phyloP scores from a whole-genome alignment of 2,888 invertebrate species.

The Pimpla rufipes region DNA sequence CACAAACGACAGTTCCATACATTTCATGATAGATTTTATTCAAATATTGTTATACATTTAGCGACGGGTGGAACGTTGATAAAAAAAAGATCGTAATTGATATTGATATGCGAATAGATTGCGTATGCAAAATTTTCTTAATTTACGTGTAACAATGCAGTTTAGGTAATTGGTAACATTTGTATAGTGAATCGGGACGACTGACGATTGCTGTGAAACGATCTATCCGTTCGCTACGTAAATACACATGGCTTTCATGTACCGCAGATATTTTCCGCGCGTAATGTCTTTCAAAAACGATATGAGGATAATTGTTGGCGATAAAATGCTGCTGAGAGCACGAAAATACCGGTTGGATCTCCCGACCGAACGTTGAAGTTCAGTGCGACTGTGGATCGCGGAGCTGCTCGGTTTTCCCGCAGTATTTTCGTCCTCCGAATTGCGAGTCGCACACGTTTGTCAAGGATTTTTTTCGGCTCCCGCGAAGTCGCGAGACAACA shows the following conservation, averaged over 20 bases:
- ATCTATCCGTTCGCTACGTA: neutral
- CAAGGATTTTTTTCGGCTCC: neutral
- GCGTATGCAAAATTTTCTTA: neutral
- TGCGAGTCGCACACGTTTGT: neutral
- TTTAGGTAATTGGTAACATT: neutral
- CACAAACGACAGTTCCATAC: neutral
- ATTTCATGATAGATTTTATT: neutral
- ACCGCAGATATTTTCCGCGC: neutral
- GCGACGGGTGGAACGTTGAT: slow-evolving; percentile 1
- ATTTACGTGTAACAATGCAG: slow-evolving; percentile 6
- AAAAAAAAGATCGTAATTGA: neutral
- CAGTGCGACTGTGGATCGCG: neutral
- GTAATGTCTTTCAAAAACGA: neutral
- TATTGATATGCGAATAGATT: neutral
- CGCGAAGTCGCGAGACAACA: neutral
- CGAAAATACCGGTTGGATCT: neutral
- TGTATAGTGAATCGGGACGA: neutral
- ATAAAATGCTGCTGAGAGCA: neutral
- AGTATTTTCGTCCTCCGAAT: neutral
- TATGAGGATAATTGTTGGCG: neutral
- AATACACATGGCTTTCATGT: slow-evolving; percentile 6
- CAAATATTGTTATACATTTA: slow-evolving; percentile 21
- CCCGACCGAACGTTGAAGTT: neutral
- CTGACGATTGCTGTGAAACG: neutral
- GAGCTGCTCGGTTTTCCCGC: neutral